Evolutionary conservation across 2,797 vertebrate species (phyloP), one percentile per base, ranked within the genome.

Genomic region (Triplophysa yarkandensis): DNA sequence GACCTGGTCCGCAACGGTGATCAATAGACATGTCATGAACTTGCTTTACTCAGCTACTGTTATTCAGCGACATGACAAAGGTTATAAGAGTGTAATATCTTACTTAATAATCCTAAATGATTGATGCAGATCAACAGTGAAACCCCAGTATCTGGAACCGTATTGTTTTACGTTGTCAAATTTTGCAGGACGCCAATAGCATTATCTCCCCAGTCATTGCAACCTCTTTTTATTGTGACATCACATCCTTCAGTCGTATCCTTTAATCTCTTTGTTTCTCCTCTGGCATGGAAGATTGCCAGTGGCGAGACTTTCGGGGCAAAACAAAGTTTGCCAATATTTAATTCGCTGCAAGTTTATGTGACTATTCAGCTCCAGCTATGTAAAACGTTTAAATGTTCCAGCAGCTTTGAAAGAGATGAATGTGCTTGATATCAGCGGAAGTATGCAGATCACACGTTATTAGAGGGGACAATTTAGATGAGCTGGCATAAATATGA

Each of bases 401-500:
- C 44, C 63, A 19, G 17, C 6, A 66, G 69, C 41, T 39, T 66
- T 67, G 30, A 52, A 54, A 68, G 27, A 64, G 65, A 74, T 32
- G 48, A 70, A 72, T 73, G 64, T 77, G 69, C 63, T 32, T 58
- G 74, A 69, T 69, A 65, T 44, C 54, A 68, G 74, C 52, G 46
- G 39, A 66, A 19, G 74, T 74, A 80, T 80, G 79, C 69, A 77
- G 79, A 80, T 80, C 74, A 74, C 58, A 70, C 41, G 27, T 80
- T 77, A 77, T 80, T 80, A 80, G 70, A 74, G 50, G 48, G 67
- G 62, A 73, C 50, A 61, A 77, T 77, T 80, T 77, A 73, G 79
- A 80, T 80, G 79, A 77, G 74, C 74, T 77, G 76, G 79, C 79
- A 77, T 74, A 80, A 80, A 65, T 72, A 76, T 69, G 70, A 80